phyloP scores from a whole-genome alignment of 2,113 vertebrate species.

The Fulica atra region DNA sequence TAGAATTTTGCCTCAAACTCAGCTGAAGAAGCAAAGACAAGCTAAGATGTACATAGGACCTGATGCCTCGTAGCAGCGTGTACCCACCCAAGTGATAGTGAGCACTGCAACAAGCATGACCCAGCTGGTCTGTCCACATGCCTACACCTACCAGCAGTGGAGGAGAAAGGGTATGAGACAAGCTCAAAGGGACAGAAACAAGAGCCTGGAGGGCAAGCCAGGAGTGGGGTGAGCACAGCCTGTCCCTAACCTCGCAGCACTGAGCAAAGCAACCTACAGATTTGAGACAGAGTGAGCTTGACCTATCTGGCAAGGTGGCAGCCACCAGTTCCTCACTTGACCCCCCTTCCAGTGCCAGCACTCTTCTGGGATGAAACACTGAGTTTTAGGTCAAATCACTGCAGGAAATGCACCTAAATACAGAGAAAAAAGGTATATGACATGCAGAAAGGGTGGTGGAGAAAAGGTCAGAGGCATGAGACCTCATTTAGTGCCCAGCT shows the following conservation, averaged over 20 bases:
- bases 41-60: background rate
- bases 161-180: fast-evolving
- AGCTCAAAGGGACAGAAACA: background rate
- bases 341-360: fast-evolving
- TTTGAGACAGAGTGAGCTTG: background rate
- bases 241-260: background rate
- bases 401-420: background rate
- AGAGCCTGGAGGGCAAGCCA: background rate
- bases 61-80: background rate
- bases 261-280: fast-evolving
- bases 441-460: background rate
- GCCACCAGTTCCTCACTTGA: background rate
- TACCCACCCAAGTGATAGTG: background rate
- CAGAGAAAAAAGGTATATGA: background rate
- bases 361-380: background rate
- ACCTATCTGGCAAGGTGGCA: background rate
- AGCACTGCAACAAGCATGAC: background rate
- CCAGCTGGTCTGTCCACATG: background rate
- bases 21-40: background rate
- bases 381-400: background rate
- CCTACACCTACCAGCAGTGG: fast-evolving
- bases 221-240: background rate
- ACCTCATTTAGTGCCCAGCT: background rate
- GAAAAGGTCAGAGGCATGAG: background rate
- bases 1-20: background rate